Evolutionary conservation across 2,888 invertebrate genomes (phyloP), one percentile per base, ranked within the genome.

Genomic region (Ophion obscuratus): DNA sequence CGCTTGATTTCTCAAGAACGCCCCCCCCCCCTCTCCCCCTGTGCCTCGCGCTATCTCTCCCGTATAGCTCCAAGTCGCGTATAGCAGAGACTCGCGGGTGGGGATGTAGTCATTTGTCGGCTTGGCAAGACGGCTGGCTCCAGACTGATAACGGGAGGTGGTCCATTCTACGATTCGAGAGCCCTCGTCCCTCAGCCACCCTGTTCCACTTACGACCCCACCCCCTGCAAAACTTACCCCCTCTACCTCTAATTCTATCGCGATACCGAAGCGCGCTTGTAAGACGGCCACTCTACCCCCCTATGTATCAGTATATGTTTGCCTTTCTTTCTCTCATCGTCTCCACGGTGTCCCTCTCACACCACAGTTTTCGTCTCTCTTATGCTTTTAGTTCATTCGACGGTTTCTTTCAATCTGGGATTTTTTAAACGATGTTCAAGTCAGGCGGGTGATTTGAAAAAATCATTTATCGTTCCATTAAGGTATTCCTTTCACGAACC

Each of bases 91-190:
- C 57, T 44, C n/a, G 47, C 53, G 53, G 89, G 90, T 90, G 90
- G 91, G 91, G 91, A 90, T 91, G 92, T 92, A 93, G 93, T 93
- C 93, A 93, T 93, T 93, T 93, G 93, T 93, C 93, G 93, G 93
- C 93, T 93, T 91, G 93, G 90, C 89, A 90, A 92, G 92, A 90
- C 91, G 92, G 92, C 93, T 93, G 93, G 92, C 90, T 91, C 90
- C 90, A 89, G 90, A 91, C 93, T 93, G 93, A 93, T 93, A 93
- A 93, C 93, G 90, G 90, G 91, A 90, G 92, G 91, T 92, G 93
- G 93, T 93, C 93, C 92, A 93, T 93, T 93, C 92, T 90, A 90
- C 91, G 91, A 91, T 91, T 92, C 91, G 87, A 90, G 88, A 89
- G 84, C 88, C 88, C 83, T 83, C 84, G 87, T 86, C 79, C 87